Evolutionary conservation across 1,140 invertebrate species (phyloP), one percentile per base, ranked within the genome.

Genomic region (Zaprionus davidi): DNA sequence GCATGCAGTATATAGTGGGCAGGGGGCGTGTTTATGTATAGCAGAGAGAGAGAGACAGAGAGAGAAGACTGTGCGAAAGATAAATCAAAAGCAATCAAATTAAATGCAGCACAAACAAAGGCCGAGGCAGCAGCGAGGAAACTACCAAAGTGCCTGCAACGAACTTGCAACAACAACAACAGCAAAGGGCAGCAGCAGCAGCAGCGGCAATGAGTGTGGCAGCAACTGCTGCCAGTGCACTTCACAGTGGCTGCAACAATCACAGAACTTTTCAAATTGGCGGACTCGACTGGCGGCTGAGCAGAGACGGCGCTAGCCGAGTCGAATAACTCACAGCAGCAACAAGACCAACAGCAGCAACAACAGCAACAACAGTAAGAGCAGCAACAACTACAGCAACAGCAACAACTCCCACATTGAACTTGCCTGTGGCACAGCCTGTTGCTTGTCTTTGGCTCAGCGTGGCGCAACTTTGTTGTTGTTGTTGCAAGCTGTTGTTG

Each of bases 11-110:
- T 11, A 34, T 11, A 11, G 31, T 34, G 9, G 9, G 31, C 9
- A 9, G 31, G 28, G 9, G 31, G 31, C 9, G 41, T 38, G 13
- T 24, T n/a, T 51, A 69, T 59, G 31, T 49, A 51, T 41, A 41
- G 38, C 5, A 15, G 38, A 4, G 38, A 41, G 15, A 46, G 67
- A 71, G n/a, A 17, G 6, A 17, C 6, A 31, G 9, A 11, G 31
- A 20, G n/a, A 46, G 67, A 71, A 57, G 28, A 26, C 24, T 62
- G 51, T 72, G 49, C 68, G 58, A 63, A 85, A 79, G 78, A 82
- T 88, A 82, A 88, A 88, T 88, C 88, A 90, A 88, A 88, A 85
- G 85, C 85, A 90, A 90, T 90, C 85, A 90, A 90, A 90, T 90
- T 90, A 90, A 85, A 90, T 90, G 81, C 85, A 85, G 56, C 67